Evolutionary conservation across 2,113 vertebrate genomes (phyloP).

Genomic region (Mesoclemmys tuberculata): DNA sequence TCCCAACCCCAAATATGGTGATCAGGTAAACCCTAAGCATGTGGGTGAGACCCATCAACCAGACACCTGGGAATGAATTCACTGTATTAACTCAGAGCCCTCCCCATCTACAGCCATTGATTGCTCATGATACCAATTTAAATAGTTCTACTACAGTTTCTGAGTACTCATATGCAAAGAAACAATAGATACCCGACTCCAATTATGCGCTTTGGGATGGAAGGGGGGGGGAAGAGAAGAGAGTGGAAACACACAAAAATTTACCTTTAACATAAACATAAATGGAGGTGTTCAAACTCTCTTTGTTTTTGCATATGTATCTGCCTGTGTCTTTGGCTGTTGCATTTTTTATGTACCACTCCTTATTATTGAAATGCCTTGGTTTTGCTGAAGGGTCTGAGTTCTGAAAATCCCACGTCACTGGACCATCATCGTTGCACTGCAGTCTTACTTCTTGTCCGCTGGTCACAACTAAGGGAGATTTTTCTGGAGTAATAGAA

Average conservation of each 20-base stretch:
- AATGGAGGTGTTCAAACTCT: conserved; percentile 78
- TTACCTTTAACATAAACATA: conserved; percentile 96
- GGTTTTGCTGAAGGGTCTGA: not conserved
- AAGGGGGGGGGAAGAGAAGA: accelerated
- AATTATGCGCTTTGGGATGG: not conserved
- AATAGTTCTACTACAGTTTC: not conserved
- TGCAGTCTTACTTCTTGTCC: conserved; percentile 68
- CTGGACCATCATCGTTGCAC: conserved; percentile 45
- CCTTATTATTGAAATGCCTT: conserved; percentile 30
- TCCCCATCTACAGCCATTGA: not conserved
- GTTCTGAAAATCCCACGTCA: conserved; percentile 78
- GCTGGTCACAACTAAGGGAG: conserved; percentile 65
- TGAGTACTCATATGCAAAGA: not conserved
- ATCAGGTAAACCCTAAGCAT: too few species aligned
- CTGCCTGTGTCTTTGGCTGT: conserved; percentile 79
- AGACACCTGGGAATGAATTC: too few species aligned
- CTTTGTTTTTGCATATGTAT: conserved; percentile 86
- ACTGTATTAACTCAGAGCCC: not conserved
- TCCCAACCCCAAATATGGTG: too few species aligned
- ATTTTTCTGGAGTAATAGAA: conserved; percentile 48
- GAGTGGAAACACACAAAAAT: not conserved
- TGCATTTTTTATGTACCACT: conserved; percentile 64
- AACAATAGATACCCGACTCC: not conserved
- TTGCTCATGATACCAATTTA: not conserved
- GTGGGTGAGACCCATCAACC: too few species aligned